A percentile compares a stretch with the other conserved stretches of the same genome.
phyloP scores from a whole-genome alignment of 2,113 vertebrate species.

The Chunga burmeisteri region DNA sequence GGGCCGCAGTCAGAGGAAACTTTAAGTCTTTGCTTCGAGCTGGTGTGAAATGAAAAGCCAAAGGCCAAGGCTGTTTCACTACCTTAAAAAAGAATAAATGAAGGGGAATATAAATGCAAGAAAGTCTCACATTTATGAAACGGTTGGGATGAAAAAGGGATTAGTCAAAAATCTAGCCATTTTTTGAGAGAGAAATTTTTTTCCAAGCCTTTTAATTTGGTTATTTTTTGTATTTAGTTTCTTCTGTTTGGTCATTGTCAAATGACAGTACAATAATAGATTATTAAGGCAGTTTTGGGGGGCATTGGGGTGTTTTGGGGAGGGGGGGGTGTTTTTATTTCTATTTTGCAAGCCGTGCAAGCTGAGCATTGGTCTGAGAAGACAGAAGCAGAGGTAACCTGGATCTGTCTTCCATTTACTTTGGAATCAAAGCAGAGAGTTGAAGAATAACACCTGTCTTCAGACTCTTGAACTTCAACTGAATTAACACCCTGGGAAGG shows the following conservation, averaged over 20 bases:
- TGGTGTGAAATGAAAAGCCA: not conserved
- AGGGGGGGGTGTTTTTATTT: not conserved
- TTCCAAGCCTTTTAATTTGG: not conserved
- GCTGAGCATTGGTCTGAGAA: not conserved
- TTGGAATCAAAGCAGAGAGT: not conserved
- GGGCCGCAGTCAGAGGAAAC: not conserved
- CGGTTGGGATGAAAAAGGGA: not conserved
- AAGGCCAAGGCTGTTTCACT: not conserved
- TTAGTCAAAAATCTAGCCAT: not conserved
- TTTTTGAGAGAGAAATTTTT: not conserved
- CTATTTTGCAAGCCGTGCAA: not conserved
- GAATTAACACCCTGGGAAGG: not conserved
- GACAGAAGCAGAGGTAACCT: not conserved
- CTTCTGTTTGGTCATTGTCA: not conserved
- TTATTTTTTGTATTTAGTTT: not conserved
- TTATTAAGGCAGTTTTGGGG: not conserved
- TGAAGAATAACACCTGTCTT: not conserved
- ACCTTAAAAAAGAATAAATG: not conserved
- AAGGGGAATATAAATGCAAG: not conserved
- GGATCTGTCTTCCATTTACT: not conserved
- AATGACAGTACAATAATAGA: not conserved
- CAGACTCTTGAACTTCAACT: not conserved
- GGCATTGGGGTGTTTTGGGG: rapidly evolving
- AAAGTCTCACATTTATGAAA: not conserved
- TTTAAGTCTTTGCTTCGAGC: not conserved